Base-by-base conservation (phyloP, 2,113 vertebrate genomes). In the Semnornis frantzii region DNA sequence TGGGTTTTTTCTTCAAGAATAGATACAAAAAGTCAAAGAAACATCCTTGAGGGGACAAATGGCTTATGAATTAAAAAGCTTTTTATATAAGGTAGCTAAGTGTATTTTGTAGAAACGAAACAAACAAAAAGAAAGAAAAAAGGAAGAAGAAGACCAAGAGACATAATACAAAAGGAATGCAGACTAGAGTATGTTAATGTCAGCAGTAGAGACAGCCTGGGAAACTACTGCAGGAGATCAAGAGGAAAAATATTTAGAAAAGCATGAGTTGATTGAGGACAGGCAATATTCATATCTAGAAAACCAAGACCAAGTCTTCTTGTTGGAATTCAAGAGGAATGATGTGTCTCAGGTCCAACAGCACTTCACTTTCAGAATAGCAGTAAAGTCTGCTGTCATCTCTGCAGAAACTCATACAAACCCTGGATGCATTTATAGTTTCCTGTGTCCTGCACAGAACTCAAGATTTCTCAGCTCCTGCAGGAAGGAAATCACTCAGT, bases 151-250 rank as follows among this genome's bases (percentile, higher is more conserved):
- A 39, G 37, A 39, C 33, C 79, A 95, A 85, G 82, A 74, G 39
- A 94, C 77, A 73, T 78, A 91, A 93, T 73, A 90, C 39, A 87
- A 94, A 90, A 92, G 66, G 62, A 92, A 87, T 42, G 92, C 74
- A 81, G 85, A 91, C 89, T 90, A 89, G 79, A 85, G 64, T 76
- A 92, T 81, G 65, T 87, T 89, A 96, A 84, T 84, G 54, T 94
- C 92, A 85, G 87, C 55, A 93, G 27, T 42, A 66, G 54, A 96
- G 85, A 94, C 68, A 94, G 90, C 46, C 92, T 95, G 87, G 81
- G 90, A 95, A 96, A 94, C 76, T 94, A 93, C 94, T 96, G 93
- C 81, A 75, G 57, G 80, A 95, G 31, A 90, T 93, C 62, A 95
- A 82, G 79, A 80, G 58, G 68, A 71, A 95, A 97, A 96, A 87